phyloP scores from a whole-genome alignment of 2,113 vertebrate genomes.

The Mugil cephalus region DNA sequence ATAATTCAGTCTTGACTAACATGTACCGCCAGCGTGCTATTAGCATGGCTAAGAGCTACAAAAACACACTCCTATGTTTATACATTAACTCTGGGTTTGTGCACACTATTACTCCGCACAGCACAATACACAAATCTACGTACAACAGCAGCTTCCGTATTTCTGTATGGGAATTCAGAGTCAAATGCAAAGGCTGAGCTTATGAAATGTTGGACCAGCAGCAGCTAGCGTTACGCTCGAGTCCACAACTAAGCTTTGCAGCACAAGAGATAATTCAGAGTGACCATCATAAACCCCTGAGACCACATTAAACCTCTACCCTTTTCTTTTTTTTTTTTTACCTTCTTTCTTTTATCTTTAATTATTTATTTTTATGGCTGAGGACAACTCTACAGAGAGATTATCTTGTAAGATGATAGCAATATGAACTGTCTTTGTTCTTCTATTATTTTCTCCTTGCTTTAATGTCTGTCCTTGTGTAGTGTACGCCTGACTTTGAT shows the following conservation, averaged over 20 bases:
- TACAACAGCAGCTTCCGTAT: neutral
- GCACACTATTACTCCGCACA: neutral
- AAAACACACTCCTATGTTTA: neutral
- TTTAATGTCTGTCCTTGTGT: slow-evolving; percentile 26
- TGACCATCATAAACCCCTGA: slow-evolving; percentile 16
- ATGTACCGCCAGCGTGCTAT: too few species aligned
- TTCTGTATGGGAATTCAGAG: neutral
- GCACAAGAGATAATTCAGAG: neutral
- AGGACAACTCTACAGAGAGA: neutral
- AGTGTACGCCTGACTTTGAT: slow-evolving; percentile 7
- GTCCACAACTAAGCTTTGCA: slow-evolving; percentile 13
- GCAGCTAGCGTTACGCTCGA: neutral
- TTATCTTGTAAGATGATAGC: slow-evolving; percentile 3
- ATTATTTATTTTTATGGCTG: neutral
- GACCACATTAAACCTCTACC: neutral
- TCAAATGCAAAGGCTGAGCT: slow-evolving; percentile 13
- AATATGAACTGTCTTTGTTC: slow-evolving; percentile 12
- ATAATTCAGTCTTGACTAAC: too few species aligned
- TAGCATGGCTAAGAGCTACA: neutral
- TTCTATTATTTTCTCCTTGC: neutral
- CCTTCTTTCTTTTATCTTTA: neutral
- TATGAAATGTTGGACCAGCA: neutral
- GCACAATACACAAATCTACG: neutral
- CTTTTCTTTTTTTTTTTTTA: neutral
- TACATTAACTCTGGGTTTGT: neutral